Evolutionary conservation across 2,113 vertebrate species (phyloP), one percentile per base, ranked within the genome.

Genomic region (Emberiza fucata): DNA sequence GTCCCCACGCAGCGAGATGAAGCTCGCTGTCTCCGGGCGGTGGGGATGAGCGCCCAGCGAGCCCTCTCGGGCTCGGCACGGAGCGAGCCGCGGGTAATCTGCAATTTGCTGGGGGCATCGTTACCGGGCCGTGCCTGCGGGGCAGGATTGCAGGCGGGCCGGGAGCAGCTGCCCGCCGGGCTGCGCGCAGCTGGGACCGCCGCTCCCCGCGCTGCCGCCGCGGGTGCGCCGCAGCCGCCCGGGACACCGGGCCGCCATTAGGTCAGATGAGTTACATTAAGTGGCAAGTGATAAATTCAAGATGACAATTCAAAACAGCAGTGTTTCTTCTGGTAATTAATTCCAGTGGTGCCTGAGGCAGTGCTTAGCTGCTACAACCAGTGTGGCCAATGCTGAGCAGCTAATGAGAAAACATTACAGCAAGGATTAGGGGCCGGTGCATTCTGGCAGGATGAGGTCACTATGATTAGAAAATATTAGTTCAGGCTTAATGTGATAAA

Each of bases 261-360:
- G 98, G 99, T 99, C 98, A 98, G 99, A 99, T 98, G 98, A 99
- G 98, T 98, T 99, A 98, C 98, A 98, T 98, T 99, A 99, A 99
- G 98, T 99, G 98, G 99, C 98, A 98, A 98, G 98, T 99, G 99
- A 99, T 99, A 99, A 99, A 99, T 99, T 98, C 99, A 99, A 98
- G 98, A 99, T 98, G 99, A 99, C 99, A 99, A 98, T 99, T 98
- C 98, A 97, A 98, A 99, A 98, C 98, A 98, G 98, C 98, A 98
- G 98, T 98, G 98, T 99, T 99, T 99, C 99, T 99, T 98, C 98
- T 98, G 97, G 98, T 99, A 99, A 99, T 99, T 99, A 99, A 99
- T 99, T 99, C 99, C 99, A 99, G 96, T 98, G 98, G 98, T 98
- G 99, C 99, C 99, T 96, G 97, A 98, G 98, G 99, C 98, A 76